Conservation (phyloP, 1,140 invertebrate genomes). For the Ceratina japonica region DNA sequence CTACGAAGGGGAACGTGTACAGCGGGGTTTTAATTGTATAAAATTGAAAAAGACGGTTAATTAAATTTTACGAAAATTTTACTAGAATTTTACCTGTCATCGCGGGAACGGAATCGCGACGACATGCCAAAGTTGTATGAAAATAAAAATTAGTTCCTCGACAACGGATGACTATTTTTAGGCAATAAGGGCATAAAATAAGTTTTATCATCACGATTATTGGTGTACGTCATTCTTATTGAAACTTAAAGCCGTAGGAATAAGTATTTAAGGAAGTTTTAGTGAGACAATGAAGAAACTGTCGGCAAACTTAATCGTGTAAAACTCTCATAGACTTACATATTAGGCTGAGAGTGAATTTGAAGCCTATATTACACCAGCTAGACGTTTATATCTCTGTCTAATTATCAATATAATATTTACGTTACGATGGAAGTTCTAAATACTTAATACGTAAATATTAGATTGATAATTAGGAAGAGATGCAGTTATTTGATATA, state of each 20-base stretch:
- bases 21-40: constrained; percentile 25
- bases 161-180: constrained; percentile 50
- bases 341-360: too few relatives aligned
- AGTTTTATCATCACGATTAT: constrained; percentile 35
- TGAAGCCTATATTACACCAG: too few relatives aligned
- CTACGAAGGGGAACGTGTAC: constrained; percentile 20
- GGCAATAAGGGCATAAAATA: constrained; percentile 53
- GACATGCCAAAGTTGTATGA: constrained; percentile 32
- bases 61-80: constrained; percentile 48
- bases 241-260: constrained; percentile 36
- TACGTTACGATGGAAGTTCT: too few relatives aligned
- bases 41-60: constrained; percentile 19
- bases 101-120: not conserved
- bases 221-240: constrained; percentile 32
- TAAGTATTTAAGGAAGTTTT: constrained; percentile 43
- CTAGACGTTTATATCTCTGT: too few relatives aligned
- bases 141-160: constrained; percentile 43
- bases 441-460: too few relatives aligned
- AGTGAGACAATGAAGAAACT: constrained; percentile 35
- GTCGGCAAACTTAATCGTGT: constrained; percentile 55
- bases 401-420: too few relatives aligned
- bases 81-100: constrained; percentile 48
- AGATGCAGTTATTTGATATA: too few relatives aligned
- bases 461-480: too few relatives aligned
- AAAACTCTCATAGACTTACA: constrained; percentile 12